Conservation (phyloP, 1,140 invertebrate genomes). For the Hylaeus volcanicus region DNA sequence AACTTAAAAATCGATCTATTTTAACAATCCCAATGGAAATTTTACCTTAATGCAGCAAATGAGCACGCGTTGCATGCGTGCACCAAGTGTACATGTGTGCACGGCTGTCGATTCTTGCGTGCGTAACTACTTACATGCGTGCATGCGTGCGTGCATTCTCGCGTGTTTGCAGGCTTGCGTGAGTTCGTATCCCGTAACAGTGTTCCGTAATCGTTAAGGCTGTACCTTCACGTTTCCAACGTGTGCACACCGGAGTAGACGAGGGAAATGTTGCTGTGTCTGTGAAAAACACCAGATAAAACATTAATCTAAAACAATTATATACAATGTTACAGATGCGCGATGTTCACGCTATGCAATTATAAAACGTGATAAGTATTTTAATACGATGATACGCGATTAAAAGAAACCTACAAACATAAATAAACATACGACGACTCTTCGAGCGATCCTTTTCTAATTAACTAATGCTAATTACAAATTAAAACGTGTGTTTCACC, state of each 20-base stretch:
- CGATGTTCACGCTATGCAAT: too few species aligned
- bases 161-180: constrained; percentile 61
- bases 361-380: too few species aligned
- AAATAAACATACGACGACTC: too few species aligned
- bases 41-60: constrained; percentile 27
- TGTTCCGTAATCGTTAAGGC: constrained; percentile 60
- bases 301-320: too few species aligned
- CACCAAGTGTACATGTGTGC: neutral
- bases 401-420: too few species aligned
- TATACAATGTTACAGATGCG: too few species aligned
- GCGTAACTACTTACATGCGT: constrained; percentile 14
- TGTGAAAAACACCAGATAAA: neutral
- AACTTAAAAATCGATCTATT: too few species aligned
- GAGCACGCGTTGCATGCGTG: constrained; percentile 41
- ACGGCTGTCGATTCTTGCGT: neutral
- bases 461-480: too few species aligned
- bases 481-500: too few species aligned
- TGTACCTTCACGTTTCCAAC: constrained; percentile 39
- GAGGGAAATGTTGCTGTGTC: neutral
- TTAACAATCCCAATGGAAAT: neutral
- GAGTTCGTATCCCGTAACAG: constrained; percentile 55
- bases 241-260: constrained; percentile 9
- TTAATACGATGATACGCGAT: too few species aligned
- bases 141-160: constrained; percentile 44
- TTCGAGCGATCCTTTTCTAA: too few species aligned